Evolutionary conservation across 2,113 vertebrate genomes (phyloP).

Genomic region (Zosterops pallidus): DNA sequence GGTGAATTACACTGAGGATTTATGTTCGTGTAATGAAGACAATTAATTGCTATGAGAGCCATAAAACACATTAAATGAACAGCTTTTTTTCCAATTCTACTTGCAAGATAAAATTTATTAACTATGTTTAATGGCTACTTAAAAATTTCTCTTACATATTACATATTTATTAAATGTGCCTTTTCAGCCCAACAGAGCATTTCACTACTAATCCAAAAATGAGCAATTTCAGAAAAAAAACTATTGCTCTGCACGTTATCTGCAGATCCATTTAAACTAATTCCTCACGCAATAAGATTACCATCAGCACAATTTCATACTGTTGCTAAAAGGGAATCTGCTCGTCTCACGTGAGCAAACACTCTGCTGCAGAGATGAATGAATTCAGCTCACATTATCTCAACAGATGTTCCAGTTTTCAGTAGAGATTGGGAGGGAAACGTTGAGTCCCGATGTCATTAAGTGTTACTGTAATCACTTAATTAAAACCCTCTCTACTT

Average conservation of each 20-base stretch:
- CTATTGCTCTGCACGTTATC: not conserved
- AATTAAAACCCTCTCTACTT: not conserved
- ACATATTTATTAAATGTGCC: conserved; percentile 56
- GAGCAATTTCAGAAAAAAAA: not conserved
- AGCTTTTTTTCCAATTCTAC: conserved; percentile 30
- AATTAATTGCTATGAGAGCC: conserved; percentile 67
- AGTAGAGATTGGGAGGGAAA: not conserved
- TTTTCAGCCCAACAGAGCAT: not conserved
- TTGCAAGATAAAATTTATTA: conserved; percentile 63
- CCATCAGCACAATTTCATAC: not conserved
- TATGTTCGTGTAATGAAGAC: conserved; percentile 44
- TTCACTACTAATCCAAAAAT: conserved; percentile 21
- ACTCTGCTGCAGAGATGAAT: not conserved
- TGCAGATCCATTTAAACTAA: not conserved
- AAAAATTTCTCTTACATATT: conserved; percentile 45
- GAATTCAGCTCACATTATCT: not conserved
- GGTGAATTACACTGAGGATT: conserved; percentile 37
- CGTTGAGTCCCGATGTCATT: not conserved
- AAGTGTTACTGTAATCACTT: not conserved
- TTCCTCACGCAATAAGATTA: not conserved
- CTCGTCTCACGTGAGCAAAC: not conserved
- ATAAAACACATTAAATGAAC: conserved; percentile 60
- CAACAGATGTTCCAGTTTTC: not conserved
- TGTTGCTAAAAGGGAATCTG: not conserved
- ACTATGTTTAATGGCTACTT: conserved; percentile 57